Evolutionary conservation across 2,113 vertebrate species (phyloP).

Genomic region (Capricornis sumatraensis): DNA sequence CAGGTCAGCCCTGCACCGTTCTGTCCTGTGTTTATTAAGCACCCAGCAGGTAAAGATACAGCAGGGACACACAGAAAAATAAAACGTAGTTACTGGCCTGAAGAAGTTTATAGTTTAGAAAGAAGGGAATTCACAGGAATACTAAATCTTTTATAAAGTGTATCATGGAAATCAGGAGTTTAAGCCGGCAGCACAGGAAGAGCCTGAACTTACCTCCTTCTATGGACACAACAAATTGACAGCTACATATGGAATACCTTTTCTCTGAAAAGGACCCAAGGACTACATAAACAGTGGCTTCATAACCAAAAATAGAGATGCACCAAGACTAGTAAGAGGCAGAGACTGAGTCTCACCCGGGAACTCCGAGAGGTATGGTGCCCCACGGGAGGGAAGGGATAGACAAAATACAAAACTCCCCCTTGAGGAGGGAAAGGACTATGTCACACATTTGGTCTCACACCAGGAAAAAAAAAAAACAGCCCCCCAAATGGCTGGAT

Average conservation of each 20-base stretch:
- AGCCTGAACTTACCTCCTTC: not conserved
- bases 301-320: not conserved
- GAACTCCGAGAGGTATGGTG: too few species aligned
- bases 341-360: not conserved
- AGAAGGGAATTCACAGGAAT: not conserved
- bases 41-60: not conserved
- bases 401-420: not conserved
- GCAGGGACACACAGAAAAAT: not conserved
- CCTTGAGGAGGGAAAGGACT: too few species aligned
- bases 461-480: not conserved
- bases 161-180: not conserved
- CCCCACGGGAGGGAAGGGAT: accelerated
- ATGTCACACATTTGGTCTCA: not conserved
- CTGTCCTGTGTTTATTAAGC: not conserved
- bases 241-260: not conserved
- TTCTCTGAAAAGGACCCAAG: not conserved
- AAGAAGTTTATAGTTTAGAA: not conserved
- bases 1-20: not conserved
- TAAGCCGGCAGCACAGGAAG: not conserved
- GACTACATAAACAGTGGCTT: not conserved
- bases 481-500: not conserved
- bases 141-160: not conserved
- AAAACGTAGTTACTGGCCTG: not conserved
- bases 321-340: not conserved
- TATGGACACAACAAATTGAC: not conserved